These are phyloP conservation scores for Drosophila ohnishii DNA, from an alignment of 1,140 invertebrate species.

Conservation along the genomic window DNA sequence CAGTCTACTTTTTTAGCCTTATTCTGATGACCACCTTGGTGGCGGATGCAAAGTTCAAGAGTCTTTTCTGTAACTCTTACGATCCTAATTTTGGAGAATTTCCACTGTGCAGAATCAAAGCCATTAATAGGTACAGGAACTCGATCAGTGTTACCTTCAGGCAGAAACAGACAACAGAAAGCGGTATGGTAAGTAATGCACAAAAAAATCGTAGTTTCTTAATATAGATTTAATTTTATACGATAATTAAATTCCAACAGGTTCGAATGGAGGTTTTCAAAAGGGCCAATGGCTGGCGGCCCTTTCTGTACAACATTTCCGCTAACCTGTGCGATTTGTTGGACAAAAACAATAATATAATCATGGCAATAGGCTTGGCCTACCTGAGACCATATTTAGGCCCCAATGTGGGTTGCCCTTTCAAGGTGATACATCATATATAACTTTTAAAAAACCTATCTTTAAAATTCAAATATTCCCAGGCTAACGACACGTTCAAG, in stretches of 20 bases:
- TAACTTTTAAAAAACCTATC: background rate
- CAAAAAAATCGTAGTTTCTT: background rate
- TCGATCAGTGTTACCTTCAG: constrained; percentile 9
- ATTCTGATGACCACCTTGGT: background rate
- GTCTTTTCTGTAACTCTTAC: constrained; percentile 10
- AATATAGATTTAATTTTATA: background rate
- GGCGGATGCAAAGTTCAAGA: constrained; percentile 26
- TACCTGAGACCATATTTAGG: constrained; percentile 23
- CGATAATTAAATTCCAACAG: background rate
- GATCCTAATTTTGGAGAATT: constrained; percentile 9
- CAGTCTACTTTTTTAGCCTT: background rate
- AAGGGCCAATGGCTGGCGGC: constrained; percentile 14
- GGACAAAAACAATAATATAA: constrained; percentile 3
- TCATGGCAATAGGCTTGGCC: background rate
- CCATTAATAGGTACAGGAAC: constrained; percentile 27
- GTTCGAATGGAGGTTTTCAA: constrained; percentile 19
- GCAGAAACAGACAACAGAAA: background rate
- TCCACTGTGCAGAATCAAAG: constrained; percentile 21
- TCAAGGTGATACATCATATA: background rate
- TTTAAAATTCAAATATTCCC: background rate
- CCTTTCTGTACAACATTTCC: background rate
- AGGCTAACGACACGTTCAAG: background rate
- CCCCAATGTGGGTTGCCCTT: background rate
- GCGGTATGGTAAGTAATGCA: background rate
- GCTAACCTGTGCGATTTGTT: constrained; percentile 8